These are phyloP conservation scores for Hemicentrotus pulcherrimus DNA, from an alignment of 35 echinoderm and acorn worm genomes.

Conservation along the genomic window DNA sequence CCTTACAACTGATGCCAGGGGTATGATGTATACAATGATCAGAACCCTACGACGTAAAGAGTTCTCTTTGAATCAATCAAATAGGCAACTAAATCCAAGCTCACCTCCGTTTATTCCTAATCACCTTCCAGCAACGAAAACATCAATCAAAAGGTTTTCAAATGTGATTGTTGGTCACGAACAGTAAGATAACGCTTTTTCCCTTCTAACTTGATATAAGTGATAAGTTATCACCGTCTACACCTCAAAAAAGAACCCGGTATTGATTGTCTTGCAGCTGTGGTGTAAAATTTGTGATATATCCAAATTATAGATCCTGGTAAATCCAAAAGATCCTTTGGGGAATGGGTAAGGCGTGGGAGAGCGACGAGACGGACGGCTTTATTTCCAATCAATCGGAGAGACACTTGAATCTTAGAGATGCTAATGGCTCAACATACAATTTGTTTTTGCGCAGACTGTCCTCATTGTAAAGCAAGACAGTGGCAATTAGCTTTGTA, in stretches of 20 bases:
- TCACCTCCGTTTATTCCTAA: not conserved
- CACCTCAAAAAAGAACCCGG: not conserved
- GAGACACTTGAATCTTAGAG: not conserved
- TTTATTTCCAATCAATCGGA: slow-evolving; percentile 5
- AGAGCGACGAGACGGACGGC: not conserved
- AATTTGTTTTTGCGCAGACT: not conserved
- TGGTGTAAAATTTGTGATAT: not conserved
- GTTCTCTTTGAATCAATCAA: not conserved
- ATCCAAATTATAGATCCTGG: not conserved
- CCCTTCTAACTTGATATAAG: not conserved
- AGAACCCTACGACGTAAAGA: not conserved
- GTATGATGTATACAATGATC: not conserved
- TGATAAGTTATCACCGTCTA: not conserved
- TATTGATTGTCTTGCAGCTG: not conserved
- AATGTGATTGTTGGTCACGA: not conserved
- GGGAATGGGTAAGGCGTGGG: not conserved
- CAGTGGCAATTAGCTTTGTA: not conserved
- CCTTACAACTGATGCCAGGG: not conserved
- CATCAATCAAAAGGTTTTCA: not conserved
- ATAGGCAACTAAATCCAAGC: not conserved
- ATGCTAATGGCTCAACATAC: not conserved
- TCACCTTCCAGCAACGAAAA: slow-evolving; percentile 1
- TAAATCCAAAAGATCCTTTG: not conserved
- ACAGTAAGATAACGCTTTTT: not conserved
- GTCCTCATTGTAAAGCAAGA: not conserved